phyloP scores from a whole-genome alignment of 2,113 vertebrate genomes.

The Erinaceus europaeus region DNA sequence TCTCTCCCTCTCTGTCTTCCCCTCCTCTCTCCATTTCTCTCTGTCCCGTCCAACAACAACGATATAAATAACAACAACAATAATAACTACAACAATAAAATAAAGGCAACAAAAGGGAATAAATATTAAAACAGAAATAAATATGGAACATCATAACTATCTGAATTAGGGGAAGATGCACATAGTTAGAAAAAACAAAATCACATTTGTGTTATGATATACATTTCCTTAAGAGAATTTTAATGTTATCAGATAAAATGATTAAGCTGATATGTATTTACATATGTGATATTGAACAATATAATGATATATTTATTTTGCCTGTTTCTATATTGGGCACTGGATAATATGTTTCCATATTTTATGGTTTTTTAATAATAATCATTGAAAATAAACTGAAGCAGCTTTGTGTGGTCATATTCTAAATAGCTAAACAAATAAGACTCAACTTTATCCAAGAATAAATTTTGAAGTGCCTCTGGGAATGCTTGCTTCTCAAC shows the following conservation, averaged over 20 bases:
- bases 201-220: no score
- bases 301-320: neutral
- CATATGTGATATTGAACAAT: neutral
- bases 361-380: neutral
- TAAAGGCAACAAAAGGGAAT: no score
- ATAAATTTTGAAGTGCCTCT: constrained; percentile 6
- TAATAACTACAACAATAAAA: no score
- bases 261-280: neutral
- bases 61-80: no score
- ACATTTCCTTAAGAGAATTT: no score
- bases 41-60: no score
- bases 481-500: neutral
- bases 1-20: no score
- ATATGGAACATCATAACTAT: neutral
- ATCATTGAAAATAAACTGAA: neutral
- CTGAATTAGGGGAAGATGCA: neutral
- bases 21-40: no score
- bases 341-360: neutral
- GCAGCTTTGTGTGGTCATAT: neutral
- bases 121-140: no score
- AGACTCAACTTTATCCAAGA: neutral
- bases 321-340: neutral
- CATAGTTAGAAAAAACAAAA: neutral
- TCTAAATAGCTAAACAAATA: constrained; percentile 40
- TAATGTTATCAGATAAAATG: neutral